These are phyloP conservation scores for Spinus olivaceus DNA, from an alignment of 2,797 vertebrate genomes.

Conservation along the genomic window DNA sequence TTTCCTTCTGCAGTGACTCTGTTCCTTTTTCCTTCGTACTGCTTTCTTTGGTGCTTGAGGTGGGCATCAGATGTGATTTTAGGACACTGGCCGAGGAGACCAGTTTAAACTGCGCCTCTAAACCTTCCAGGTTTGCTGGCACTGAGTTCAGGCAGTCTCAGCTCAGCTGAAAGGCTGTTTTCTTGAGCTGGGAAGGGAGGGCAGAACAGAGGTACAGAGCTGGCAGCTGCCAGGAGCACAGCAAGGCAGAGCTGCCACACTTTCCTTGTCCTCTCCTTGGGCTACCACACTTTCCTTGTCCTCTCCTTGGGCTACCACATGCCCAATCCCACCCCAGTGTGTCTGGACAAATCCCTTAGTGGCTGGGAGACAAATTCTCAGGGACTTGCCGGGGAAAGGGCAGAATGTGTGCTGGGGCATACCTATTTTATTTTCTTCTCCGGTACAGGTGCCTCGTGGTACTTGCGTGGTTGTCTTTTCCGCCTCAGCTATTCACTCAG, in stretches of 20 bases:
- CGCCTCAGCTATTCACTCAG: not conserved
- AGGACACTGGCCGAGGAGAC: not conserved
- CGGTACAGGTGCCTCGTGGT: not conserved
- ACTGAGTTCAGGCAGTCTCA: not conserved
- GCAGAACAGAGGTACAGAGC: not conserved
- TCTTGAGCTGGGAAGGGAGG: not conserved
- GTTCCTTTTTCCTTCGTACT: not conserved
- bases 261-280: not conserved
- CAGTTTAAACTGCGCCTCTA: not conserved
- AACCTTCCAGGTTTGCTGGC: not conserved
- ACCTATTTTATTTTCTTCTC: not conserved
- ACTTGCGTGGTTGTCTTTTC: not conserved
- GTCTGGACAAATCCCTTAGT: not conserved
- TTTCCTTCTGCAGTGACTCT: not conserved
- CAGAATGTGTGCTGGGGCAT: not conserved
- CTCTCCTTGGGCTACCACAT: not conserved
- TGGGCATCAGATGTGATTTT: not conserved
- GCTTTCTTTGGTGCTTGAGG: not conserved
- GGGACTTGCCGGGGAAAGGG: not conserved
- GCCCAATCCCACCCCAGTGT: rapidly evolving
- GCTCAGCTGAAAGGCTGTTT: not conserved
- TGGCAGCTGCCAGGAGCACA: not conserved
- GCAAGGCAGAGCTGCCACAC: not conserved
- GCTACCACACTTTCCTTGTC: not conserved
- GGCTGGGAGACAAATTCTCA: not conserved